Percentiles rank a stretch among this genome's conserved stretches.
Conservation (phyloP, 2,888 invertebrate genomes). For the Athetis lepigone region DNA sequence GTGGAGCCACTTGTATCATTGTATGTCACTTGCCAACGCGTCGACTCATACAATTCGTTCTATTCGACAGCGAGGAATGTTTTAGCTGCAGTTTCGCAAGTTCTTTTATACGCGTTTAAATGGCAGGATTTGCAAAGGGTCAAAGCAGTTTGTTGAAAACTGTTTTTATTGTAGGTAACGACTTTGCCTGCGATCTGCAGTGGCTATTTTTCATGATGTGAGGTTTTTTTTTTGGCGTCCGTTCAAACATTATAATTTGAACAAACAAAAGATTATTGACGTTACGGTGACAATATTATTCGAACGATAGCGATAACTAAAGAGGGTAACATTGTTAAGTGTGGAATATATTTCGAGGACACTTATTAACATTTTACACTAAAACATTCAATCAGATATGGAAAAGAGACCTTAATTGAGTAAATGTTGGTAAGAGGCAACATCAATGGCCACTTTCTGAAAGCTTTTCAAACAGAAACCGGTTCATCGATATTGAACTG, state of each 20-base stretch:
- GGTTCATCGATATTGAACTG: not conserved
- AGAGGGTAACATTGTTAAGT: not conserved
- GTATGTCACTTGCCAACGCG: constrained; percentile 7
- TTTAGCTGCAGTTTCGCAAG: constrained; percentile 5
- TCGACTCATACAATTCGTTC: constrained; percentile 13
- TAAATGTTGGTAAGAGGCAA: not conserved
- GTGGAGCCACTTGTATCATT: constrained; percentile 3
- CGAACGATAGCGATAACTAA: not conserved
- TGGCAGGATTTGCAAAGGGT: not conserved
- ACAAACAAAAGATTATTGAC: no score
- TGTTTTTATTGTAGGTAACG: constrained; percentile 1
- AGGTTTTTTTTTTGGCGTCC: not conserved
- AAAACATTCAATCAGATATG: not conserved
- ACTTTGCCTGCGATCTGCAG: not conserved
- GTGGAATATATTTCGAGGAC: not conserved
- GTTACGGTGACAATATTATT: not conserved
- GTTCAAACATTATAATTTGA: not conserved
- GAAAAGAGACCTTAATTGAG: not conserved
- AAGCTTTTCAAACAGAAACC: not conserved
- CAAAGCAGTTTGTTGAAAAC: not conserved
- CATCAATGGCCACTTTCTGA: not conserved
- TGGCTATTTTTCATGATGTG: not conserved
- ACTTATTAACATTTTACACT: no score
- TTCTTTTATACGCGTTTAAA: constrained; percentile 19
- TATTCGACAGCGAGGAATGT: constrained; percentile 9